Conservation (phyloP, 2,113 vertebrate genomes). For the Prietella phreatophila region DNA sequence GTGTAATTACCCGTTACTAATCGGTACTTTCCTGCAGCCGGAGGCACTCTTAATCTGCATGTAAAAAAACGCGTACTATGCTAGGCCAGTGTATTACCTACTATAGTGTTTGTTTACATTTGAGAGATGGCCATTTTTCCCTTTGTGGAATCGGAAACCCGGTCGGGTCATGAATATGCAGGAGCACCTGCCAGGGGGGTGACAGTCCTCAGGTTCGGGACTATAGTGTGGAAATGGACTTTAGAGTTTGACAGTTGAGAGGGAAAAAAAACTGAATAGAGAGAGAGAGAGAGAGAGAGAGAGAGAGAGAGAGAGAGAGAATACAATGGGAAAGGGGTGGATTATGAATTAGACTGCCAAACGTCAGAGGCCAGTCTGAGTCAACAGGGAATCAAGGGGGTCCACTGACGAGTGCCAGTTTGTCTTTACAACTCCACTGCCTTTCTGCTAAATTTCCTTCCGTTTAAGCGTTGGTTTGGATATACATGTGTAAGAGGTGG, state of each 20-base stretch:
- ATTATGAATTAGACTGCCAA: slow-evolving; percentile 20
- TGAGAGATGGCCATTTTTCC: slow-evolving; percentile 63
- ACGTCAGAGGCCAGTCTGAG: slow-evolving; percentile 25
- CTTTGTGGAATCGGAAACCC: slow-evolving; percentile 55
- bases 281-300: neutral
- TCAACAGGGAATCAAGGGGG: slow-evolving; percentile 30
- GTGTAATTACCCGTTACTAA: slow-evolving; percentile 20
- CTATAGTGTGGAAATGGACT: slow-evolving; percentile 59
- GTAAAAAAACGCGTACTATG: slow-evolving; percentile 64
- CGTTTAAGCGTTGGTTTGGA: neutral
- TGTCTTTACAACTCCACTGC: neutral
- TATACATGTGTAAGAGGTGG: neutral
- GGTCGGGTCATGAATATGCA: slow-evolving; percentile 73
- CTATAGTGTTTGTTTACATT: slow-evolving; percentile 49
- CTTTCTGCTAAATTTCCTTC: neutral
- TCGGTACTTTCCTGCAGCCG: slow-evolving; percentile 34
- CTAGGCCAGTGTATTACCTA: slow-evolving; percentile 34
- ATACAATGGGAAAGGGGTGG: slow-evolving; percentile 11
- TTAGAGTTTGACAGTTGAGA: slow-evolving; percentile 45
- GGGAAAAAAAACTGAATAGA: neutral
- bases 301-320: neutral
- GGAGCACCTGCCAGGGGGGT: slow-evolving; percentile 67
- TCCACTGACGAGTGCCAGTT: neutral
- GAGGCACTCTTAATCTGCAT: slow-evolving; percentile 46
- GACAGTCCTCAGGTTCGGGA: slow-evolving; percentile 65